These are phyloP conservation scores for Thamnophis elegans DNA, from an alignment of 2,797 vertebrate species.

Conservation along the genomic window DNA sequence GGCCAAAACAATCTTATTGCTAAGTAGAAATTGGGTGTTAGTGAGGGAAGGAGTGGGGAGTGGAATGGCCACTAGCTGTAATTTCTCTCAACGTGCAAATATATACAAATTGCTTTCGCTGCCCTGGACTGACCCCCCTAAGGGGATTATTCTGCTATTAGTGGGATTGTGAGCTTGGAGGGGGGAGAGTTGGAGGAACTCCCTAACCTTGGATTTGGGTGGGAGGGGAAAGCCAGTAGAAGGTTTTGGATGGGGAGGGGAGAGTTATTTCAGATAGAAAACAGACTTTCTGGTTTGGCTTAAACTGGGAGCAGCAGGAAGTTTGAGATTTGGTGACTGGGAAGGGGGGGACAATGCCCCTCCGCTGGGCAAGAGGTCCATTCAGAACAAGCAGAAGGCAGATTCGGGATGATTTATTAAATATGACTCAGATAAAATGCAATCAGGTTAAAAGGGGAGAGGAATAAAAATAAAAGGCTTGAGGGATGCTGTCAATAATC, in stretches of 20 bases:
- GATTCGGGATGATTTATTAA: not conserved
- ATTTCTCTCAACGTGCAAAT: constrained; percentile 17
- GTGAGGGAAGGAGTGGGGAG: not conserved
- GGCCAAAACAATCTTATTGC: not conserved
- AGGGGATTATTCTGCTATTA: constrained; percentile 62
- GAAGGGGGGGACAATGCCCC: not conserved
- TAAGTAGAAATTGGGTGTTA: not conserved
- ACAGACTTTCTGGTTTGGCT: not conserved
- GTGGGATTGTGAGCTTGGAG: constrained; percentile 29
- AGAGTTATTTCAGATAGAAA: not conserved
- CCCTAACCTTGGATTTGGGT: not conserved
- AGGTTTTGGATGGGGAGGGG: no score
- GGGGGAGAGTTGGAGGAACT: constrained; percentile 44
- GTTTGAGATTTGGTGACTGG: not conserved
- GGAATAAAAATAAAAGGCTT: no score
- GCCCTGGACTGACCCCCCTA: constrained; percentile 45
- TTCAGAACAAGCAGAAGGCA: not conserved
- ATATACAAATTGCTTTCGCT: not conserved
- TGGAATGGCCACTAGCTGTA: not conserved
- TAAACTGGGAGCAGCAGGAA: not conserved
- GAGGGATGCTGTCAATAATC: no score
- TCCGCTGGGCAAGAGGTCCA: no score
- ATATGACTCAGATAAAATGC: not conserved
- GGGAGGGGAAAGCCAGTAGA: not conserved
- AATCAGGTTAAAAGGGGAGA: not conserved